phyloP scores from a whole-genome alignment of 2,113 vertebrate genomes.

The Trinectes maculatus region DNA sequence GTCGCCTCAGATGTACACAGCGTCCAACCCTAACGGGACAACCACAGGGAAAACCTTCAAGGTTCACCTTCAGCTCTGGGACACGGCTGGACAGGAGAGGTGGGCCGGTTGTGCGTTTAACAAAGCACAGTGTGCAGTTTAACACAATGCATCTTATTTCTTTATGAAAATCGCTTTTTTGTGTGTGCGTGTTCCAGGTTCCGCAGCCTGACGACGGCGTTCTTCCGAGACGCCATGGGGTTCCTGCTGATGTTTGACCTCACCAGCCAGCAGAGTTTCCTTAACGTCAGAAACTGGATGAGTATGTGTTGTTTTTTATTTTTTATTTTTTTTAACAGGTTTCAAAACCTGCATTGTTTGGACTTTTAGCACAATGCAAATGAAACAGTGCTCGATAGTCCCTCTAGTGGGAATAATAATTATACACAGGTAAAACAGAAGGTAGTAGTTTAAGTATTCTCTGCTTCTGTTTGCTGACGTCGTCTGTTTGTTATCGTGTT shows the following conservation, averaged over 20 bases:
- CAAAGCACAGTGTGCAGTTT: not conserved
- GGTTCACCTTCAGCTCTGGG: constrained; percentile 97
- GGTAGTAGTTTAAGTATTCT: too few relatives aligned
- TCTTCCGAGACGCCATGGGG: constrained; percentile 98
- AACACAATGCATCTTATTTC: too few relatives aligned
- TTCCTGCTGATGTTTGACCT: constrained; percentile 97
- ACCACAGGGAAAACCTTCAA: constrained; percentile 90
- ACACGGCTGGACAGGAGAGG: constrained; percentile 97
- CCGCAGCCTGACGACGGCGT: constrained; percentile 93
- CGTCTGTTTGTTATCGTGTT: not conserved
- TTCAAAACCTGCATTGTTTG: not conserved
- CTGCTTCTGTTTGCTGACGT: not conserved
- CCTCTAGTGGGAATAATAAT: too few relatives aligned
- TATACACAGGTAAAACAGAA: too few relatives aligned
- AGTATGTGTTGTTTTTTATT: too few relatives aligned
- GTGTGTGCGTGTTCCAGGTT: constrained; percentile 67
- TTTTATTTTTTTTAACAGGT: not conserved
- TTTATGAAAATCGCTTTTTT: not conserved
- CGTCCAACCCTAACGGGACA: constrained; percentile 86
- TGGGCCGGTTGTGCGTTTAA: too few relatives aligned
- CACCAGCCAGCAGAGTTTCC: constrained; percentile 96
- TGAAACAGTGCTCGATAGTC: not conserved
- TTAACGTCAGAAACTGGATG: constrained; percentile 98
- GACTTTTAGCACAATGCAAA: too few relatives aligned
- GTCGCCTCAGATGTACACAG: constrained; percentile 85